Conservation (phyloP, 2,113 vertebrate species). For the Seriola rivoliana region DNA sequence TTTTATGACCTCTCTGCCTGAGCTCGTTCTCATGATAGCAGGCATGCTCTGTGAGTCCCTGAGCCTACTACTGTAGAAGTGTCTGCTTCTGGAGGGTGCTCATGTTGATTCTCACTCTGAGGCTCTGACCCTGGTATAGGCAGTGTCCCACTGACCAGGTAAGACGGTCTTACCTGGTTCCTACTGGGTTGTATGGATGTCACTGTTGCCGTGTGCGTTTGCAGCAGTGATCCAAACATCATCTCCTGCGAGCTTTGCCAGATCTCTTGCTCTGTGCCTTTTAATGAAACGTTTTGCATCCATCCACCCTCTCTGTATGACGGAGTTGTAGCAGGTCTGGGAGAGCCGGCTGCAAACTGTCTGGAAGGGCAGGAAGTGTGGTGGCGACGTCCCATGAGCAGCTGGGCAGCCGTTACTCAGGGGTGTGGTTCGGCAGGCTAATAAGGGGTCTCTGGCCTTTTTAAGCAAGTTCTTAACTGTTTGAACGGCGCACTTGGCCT, state of each 20-base stretch:
- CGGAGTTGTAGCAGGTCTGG: background rate
- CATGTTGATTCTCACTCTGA: too few relatives aligned
- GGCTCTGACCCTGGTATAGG: too few relatives aligned
- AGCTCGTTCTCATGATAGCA: too few relatives aligned
- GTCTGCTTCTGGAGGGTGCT: too few relatives aligned
- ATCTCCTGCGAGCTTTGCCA: too few relatives aligned
- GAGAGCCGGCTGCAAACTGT: background rate
- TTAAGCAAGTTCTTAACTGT: background rate
- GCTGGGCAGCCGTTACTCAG: background rate
- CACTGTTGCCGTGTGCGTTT: background rate
- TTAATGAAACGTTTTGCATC: background rate
- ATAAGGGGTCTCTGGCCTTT: background rate
- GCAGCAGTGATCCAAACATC: too few relatives aligned
- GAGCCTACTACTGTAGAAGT: too few relatives aligned
- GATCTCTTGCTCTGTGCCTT: too few relatives aligned
- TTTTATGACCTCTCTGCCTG: too few relatives aligned
- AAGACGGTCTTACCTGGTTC: too few relatives aligned
- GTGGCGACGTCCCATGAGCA: background rate
- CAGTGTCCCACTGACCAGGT: background rate
- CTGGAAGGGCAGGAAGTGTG: background rate
- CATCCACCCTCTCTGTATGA: background rate
- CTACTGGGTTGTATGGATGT: too few relatives aligned
- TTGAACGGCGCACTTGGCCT: background rate
- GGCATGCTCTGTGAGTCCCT: too few relatives aligned
- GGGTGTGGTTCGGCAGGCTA: background rate